Evolutionary conservation across 2,888 invertebrate species (phyloP), one percentile per base, ranked within the genome.

Genomic region (Parelbella ahira): DNA sequence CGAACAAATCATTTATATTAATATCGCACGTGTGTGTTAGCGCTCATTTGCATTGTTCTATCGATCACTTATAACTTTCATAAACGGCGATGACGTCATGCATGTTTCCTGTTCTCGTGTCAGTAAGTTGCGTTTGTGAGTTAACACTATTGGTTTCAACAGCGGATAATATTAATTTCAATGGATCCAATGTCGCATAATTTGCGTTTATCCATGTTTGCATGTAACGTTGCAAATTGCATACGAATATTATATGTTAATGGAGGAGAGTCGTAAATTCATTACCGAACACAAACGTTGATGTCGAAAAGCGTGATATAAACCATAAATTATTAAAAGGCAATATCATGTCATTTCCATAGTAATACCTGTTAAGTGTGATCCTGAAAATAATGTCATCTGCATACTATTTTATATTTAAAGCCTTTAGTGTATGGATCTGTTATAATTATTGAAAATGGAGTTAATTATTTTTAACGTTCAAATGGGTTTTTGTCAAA

Each of bases 221-320:
- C 44, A 47, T 47, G 52, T 50, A 44, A 37, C 43, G 38, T 42
- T 33, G 39, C n/a, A 41, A 49, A 53, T 47, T 48, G 43, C 42
- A 46, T 42, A 37, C 37, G 48, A 48, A 48, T 49, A 51, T 47
- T 47, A 48, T 48, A 44, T 47, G 45, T 36, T 54, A 56, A 57
- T 57, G 57, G 56, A 29, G 15, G 34, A 32, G 36, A 18, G 25
- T 25, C 47, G 39, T 57, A 57, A 54, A 56, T 57, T 53, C 47
- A 56, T 57, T 54, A 51, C 39, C 9, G 24, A 7, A 24, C 28
- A 30, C 42, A 44, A 48, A 51, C 53, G 49, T 46, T 49, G 51
- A 45, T 50, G 38, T 44, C 48, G 45, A 49, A 51, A 30, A 43
- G 20, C 33, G 39, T 41, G 25, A 41, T 41, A 33, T 41, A 27